Percentiles rank a stretch among this genome's conserved stretches.
These are phyloP conservation scores for Manduca sexta DNA, from an alignment of 1,140 invertebrate species.

Conservation along the genomic window DNA sequence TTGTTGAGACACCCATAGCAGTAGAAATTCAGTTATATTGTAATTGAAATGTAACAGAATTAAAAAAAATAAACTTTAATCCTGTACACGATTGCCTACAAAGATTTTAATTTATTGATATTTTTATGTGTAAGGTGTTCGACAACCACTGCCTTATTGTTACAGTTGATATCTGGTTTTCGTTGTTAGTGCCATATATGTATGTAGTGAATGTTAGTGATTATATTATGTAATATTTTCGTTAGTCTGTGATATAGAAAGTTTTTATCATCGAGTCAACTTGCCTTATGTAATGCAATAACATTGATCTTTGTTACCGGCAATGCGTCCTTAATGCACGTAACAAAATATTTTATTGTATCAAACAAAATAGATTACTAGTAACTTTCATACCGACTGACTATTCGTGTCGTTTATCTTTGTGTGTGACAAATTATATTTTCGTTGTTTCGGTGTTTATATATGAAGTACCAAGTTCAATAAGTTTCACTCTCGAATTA, in stretches of 20 bases:
- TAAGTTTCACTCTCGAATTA: too few species aligned
- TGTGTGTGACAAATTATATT: too few species aligned
- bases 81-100: too few species aligned
- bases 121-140: not conserved
- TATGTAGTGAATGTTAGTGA: slow-evolving; percentile 57
- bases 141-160: slow-evolving; percentile 32
- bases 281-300: slow-evolving; percentile 37
- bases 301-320: too few species aligned
- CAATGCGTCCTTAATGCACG: slow-evolving; percentile 2
- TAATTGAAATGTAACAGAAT: slow-evolving; percentile 59
- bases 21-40: slow-evolving; percentile 59
- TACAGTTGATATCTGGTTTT: slow-evolving; percentile 40
- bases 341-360: slow-evolving; percentile 6
- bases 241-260: slow-evolving; percentile 69
- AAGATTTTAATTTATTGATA: not conserved
- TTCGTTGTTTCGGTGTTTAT: too few species aligned
- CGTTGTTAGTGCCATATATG: slow-evolving; percentile 65
- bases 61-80: slow-evolving; percentile 1
- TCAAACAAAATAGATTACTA: not conserved
- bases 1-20: slow-evolving; percentile 46
- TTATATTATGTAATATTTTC: slow-evolving; percentile 54
- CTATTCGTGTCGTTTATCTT: too few species aligned
- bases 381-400: too few species aligned
- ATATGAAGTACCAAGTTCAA: too few species aligned
- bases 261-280: slow-evolving; percentile 48